phyloP scores from a whole-genome alignment of 2,888 invertebrate species.

The Sarcophaga carnaria region DNA sequence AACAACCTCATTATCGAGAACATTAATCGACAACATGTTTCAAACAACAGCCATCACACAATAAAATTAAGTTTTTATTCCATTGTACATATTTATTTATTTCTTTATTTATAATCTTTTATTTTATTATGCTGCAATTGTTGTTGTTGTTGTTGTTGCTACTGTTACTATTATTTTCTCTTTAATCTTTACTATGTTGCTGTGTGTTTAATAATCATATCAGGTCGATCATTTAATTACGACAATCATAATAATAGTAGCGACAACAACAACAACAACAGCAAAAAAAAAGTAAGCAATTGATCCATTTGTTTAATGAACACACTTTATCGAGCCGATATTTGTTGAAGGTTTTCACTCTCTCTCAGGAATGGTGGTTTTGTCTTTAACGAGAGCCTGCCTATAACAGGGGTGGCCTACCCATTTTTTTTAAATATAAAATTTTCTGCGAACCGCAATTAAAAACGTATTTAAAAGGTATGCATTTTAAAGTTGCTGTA shows the following conservation, averaged over 20 bases:
- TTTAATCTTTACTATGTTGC: neutral
- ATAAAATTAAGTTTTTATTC: neutral
- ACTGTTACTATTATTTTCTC: constrained; percentile 16
- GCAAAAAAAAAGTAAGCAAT: constrained; percentile 20
- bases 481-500: too few species aligned
- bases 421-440: too few species aligned
- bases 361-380: neutral
- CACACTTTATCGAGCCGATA: constrained; percentile 33
- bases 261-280: constrained; percentile 10
- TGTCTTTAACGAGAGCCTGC: too few species aligned
- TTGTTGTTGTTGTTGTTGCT: neutral
- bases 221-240: constrained; percentile 32
- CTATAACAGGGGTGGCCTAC: too few species aligned
- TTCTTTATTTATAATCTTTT: constrained; percentile 35
- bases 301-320: constrained; percentile 56
- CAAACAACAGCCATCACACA: neutral
- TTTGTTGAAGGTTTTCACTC: constrained; percentile 46
- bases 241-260: neutral
- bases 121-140: neutral
- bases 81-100: constrained; percentile 1
- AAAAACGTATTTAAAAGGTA: too few species aligned
- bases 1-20: constrained; percentile 33
- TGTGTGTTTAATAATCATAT: constrained; percentile 14
- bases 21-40: constrained; percentile 53
- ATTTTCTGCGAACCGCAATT: too few species aligned